Percentiles rank a stretch among this genome's conserved stretches.
These are phyloP conservation scores for Salarias fasciatus DNA, from an alignment of 2,797 vertebrate genomes.

Conservation along the genomic window DNA sequence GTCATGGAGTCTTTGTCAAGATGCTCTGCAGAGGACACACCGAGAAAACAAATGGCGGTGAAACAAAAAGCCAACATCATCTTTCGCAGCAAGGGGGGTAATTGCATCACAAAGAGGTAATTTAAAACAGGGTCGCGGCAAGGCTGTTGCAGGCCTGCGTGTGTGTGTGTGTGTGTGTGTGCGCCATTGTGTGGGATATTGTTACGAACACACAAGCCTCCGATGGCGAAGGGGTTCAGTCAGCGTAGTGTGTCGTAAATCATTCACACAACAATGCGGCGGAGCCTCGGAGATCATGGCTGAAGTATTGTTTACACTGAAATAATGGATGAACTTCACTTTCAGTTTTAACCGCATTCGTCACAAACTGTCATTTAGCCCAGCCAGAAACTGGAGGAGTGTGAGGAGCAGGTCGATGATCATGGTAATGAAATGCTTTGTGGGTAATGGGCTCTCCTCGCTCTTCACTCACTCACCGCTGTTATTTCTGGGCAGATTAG, in stretches of 20 bases:
- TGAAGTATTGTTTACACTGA: conserved; percentile 56
- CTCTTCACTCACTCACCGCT: conserved; percentile 1
- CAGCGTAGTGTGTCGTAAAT: conserved; percentile 38
- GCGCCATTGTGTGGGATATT: conserved; percentile 1
- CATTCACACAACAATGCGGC: conserved; percentile 31
- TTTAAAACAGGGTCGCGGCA: conserved; percentile 57
- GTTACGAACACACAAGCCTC: conserved; percentile 20
- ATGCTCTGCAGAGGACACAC: conserved; percentile 40
- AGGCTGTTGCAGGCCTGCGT: conserved; percentile 10
- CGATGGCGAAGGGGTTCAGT: conserved; percentile 29
- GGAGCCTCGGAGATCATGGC: conserved; percentile 30
- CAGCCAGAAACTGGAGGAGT: conserved; percentile 39
- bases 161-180: conserved; percentile 2
- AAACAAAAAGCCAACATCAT: conserved; percentile 60
- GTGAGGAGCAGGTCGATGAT: conserved; percentile 14
- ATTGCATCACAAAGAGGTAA: conserved; percentile 71
- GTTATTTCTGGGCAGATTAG: conserved; percentile 8
- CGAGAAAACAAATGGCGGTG: conserved; percentile 54
- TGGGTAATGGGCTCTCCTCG: conserved; percentile 29
- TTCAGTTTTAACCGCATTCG: conserved; percentile 45
- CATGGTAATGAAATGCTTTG: conserved; percentile 42
- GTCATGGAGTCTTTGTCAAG: conserved; percentile 60
- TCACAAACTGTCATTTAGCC: conserved; percentile 52
- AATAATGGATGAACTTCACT: conserved; percentile 59
- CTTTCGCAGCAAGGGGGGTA: conserved; percentile 47